These are phyloP conservation scores for Trematomus bernacchii DNA, from an alignment of 2,797 vertebrate species.

Conservation along the genomic window DNA sequence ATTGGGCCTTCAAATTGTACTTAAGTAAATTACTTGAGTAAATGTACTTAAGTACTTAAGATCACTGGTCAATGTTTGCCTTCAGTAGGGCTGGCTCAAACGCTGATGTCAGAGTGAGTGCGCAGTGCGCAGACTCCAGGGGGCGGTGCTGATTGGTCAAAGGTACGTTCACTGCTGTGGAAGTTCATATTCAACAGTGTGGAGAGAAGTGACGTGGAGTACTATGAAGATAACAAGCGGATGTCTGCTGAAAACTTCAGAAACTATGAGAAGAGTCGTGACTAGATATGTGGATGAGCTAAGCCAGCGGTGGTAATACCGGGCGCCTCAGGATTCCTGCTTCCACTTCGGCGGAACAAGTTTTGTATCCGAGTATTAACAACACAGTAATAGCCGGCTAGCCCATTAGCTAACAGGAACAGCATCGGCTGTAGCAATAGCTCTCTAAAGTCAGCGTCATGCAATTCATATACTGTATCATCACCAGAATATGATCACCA, in stretches of 20 bases:
- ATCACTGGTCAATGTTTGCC: slow-evolving; percentile 1
- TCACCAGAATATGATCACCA: slow-evolving; percentile 33
- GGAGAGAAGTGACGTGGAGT: slow-evolving; percentile 72
- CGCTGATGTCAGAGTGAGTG: rapidly evolving
- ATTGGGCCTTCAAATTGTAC: too few relatives aligned
- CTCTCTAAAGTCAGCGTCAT: slow-evolving; percentile 39
- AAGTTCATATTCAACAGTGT: slow-evolving; percentile 54
- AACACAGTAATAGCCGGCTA: slow-evolving; percentile 39
- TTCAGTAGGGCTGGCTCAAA: slow-evolving; percentile 2
- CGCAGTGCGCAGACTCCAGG: slow-evolving; percentile 67
- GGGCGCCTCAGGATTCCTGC: neutral
- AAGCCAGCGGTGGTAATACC: too few relatives aligned
- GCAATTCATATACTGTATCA: slow-evolving; percentile 1
- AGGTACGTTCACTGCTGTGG: slow-evolving; percentile 19
- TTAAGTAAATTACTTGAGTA: neutral
- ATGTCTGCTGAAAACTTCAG: slow-evolving; percentile 58
- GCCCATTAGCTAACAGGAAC: slow-evolving; percentile 60
- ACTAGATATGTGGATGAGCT: neutral
- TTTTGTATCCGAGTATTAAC: slow-evolving; percentile 9
- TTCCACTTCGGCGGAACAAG: neutral
- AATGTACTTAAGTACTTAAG: neutral
- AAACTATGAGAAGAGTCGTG: slow-evolving; percentile 38
- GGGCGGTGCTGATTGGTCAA: slow-evolving; percentile 55
- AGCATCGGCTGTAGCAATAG: neutral
- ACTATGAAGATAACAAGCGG: neutral